Base-by-base conservation (phyloP, 2,888 invertebrate genomes). In the Ectemnius cavifrons region DNA sequence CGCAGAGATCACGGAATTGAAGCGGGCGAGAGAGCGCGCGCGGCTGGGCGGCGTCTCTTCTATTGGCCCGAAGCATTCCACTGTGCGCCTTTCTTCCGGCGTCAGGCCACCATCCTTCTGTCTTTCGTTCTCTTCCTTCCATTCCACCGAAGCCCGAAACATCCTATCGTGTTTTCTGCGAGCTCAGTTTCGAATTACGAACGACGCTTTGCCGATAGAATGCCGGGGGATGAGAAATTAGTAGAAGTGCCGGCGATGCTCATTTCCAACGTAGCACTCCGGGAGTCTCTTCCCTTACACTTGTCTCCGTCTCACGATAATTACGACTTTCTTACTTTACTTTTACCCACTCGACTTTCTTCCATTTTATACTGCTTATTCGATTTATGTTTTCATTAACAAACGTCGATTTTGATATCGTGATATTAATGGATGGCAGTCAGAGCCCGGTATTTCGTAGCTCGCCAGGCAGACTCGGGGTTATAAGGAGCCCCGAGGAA, bases 1-100 rank as follows among this genome's bases (percentile, higher is more conserved):
- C 85, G 84, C 85, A 81, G 81, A 85, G 86, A 85, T 89, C 85
- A 83, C 78, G 76, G 76, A 85, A 88, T 87, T 87, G 87, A 87
- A 88, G 85, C 78, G 73, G 86, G 85, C 86, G 52, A 14, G 52
- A 14, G 52, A 11, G 5, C 23, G 52, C 52, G 52, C n/a, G 52
- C 16, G 52, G 37, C 16, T 14, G 52, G n/a, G 52, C 77, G 81
- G 75, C 79, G 85, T 86, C 82, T 83, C 84, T 83, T 86, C 84
- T 80, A 86, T 87, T 85, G 84, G 84, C 84, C 83, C 75, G 82
- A 67, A 83, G 83, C 80, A 79, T 84, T 85, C 82, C 79, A 71
- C 73, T 81, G 76, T 82, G 80, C 77, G 74, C 77, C 80, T 83
- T 83, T 83, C 80, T 77, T 79, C 76, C 80, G 63, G 71, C 76